These are phyloP conservation scores for Artibeus lituratus DNA, from an alignment of 2,797 vertebrate genomes.

Conservation along the genomic window DNA sequence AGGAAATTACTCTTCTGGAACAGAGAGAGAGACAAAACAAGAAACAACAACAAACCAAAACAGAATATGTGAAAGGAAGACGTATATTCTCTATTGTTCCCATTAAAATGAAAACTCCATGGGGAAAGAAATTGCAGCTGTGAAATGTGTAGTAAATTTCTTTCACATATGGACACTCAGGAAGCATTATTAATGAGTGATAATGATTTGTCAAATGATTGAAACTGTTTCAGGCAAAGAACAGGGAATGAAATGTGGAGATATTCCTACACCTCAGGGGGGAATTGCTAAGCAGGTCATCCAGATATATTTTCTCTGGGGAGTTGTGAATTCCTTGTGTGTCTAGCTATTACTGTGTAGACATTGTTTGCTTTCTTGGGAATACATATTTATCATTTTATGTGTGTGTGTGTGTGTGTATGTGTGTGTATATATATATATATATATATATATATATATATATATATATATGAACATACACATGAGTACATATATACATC, in stretches of 20 bases:
- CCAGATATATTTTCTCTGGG: conserved; percentile 37
- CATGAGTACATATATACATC: not conserved
- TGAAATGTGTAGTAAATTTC: not conserved
- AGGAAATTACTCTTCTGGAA: conserved; percentile 17
- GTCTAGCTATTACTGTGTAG: not conserved
- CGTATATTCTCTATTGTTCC: not conserved
- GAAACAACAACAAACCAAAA: not conserved
- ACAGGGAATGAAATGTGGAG: conserved; percentile 37
- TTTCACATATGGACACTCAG: conserved; percentile 27
- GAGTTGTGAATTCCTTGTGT: conserved; percentile 39
- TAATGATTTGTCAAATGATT: conserved; percentile 57
- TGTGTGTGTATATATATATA: too few species aligned
- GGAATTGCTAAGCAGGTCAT: not conserved
- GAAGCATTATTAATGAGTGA: conserved; percentile 38
- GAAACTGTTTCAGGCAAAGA: conserved; percentile 38
- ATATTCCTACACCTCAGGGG: not conserved
- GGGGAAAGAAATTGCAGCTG: not conserved
- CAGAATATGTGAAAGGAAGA: not conserved
- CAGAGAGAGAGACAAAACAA: not conserved
- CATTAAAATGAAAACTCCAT: not conserved
- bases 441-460: not conserved
- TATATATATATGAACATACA: not conserved
- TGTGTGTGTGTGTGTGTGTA: too few species aligned
- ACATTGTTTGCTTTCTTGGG: conserved; percentile 3
- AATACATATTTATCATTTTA: not conserved